Conservation (phyloP, 1,140 invertebrate genomes). For the Patella vulgata region DNA sequence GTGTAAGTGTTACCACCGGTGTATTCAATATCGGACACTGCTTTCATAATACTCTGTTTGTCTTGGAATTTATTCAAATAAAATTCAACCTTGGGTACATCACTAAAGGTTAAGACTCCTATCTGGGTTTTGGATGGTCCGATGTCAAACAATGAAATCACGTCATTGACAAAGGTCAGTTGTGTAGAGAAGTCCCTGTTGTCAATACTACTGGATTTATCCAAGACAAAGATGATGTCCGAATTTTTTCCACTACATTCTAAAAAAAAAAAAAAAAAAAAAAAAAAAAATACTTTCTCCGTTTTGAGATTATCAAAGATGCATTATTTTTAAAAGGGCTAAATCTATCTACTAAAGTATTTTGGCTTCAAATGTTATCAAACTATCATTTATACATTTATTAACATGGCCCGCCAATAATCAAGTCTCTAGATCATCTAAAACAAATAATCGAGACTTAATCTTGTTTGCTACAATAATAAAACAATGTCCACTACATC, state of each 20-base stretch:
- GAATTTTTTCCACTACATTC: conserved; percentile 13
- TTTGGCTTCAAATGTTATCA: no score
- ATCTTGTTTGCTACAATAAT: no score
- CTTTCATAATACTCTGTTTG: conserved; percentile 4
- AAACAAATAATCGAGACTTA: no score
- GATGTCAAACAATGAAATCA: conserved; percentile 26
- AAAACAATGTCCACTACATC: no score
- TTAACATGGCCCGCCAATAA: no score
- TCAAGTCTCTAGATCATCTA: no score
- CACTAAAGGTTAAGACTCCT: conserved; percentile 26
- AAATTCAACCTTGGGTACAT: conserved; percentile 16
- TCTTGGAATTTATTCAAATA: conserved; percentile 9
- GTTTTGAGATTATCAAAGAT: no score
- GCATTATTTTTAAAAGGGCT: no score
- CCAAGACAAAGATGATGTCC: conserved; percentile 50
- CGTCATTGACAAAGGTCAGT: conserved; percentile 36
- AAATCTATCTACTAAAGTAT: no score
- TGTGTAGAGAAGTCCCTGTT: conserved; percentile 27
- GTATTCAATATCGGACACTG: conserved; percentile 20
- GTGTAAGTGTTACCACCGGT: conserved; percentile 38
- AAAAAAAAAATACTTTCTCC: background rate
- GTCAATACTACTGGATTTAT: conserved; percentile 46
- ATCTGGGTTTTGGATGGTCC: conserved; percentile 10
- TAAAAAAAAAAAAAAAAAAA: background rate
- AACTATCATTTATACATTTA: no score